Percentiles rank a stretch among this genome's conserved stretches.
Evolutionary conservation across 2,888 invertebrate genomes (phyloP).

Genomic region (Zeuzera pyrina): DNA sequence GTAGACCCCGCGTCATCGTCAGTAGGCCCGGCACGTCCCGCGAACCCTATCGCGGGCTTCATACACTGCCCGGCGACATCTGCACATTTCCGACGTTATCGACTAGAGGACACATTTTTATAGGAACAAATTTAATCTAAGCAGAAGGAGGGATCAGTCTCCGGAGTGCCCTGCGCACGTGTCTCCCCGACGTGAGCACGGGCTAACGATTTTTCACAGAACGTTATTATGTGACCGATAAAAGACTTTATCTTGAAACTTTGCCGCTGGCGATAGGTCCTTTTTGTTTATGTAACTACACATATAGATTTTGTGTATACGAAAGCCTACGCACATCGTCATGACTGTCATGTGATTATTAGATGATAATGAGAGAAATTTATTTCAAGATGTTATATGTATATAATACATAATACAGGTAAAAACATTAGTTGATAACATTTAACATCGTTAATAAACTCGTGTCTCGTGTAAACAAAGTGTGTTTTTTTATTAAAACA

Average conservation of each 20-base stretch:
- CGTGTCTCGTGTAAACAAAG: too few species aligned
- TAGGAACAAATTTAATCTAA: conserved; percentile 69
- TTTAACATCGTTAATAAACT: too few species aligned
- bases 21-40: conserved; percentile 52
- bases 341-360: too few species aligned
- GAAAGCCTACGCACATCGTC: too few species aligned
- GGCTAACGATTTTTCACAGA: conserved; percentile 56
- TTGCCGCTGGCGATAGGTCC: conserved; percentile 27
- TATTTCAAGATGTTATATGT: too few species aligned
- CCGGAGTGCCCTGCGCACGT: conserved; percentile 57
- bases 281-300: neutral
- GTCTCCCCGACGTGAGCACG: conserved; percentile 45
- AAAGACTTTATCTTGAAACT: conserved; percentile 46
- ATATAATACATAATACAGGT: too few species aligned
- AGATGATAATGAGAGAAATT: too few species aligned
- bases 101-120: conserved; percentile 60
- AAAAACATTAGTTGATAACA: too few species aligned
- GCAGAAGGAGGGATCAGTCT: conserved; percentile 62
- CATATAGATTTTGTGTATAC: too few species aligned
- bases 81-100: conserved; percentile 64
- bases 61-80: conserved; percentile 60
- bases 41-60: conserved; percentile 53
- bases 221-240: conserved; percentile 54
- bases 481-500: too few species aligned
- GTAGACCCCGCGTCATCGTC: conserved; percentile 23